phyloP scores from a whole-genome alignment of 2,797 vertebrate genomes.

The Linurgus olivaceus region DNA sequence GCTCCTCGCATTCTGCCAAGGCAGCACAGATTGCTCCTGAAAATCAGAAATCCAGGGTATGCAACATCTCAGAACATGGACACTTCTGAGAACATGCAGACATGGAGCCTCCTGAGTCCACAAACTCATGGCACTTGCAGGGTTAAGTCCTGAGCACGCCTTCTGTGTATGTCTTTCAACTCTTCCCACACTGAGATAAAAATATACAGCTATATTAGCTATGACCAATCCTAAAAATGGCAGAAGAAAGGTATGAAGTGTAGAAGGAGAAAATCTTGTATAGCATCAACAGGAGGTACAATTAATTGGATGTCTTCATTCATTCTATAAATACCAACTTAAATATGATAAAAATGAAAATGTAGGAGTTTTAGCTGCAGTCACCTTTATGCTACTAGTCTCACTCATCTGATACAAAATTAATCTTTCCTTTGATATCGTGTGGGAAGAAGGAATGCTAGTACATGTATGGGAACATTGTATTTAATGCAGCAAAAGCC shows the following conservation, averaged over 20 bases:
- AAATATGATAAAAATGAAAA: conserved; percentile 40
- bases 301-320: conserved; percentile 57
- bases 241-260: background rate
- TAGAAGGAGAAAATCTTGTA: conserved; percentile 40
- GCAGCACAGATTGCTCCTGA: background rate
- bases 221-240: conserved; percentile 4
- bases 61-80: background rate
- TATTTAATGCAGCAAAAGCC: background rate
- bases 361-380: conserved; percentile 27
- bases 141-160: conserved; percentile 7
- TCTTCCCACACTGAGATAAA: conserved; percentile 56
- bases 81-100: background rate
- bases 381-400: conserved; percentile 34
- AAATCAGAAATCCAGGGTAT: background rate
- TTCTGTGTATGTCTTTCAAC: conserved; percentile 46
- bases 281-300: conserved; percentile 53
- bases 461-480: background rate
- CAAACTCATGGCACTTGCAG: background rate
- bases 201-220: conserved; percentile 42
- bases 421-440: conserved; percentile 3
- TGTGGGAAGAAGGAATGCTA: conserved; percentile 15
- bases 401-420: conserved; percentile 41
- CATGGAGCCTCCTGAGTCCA: background rate
- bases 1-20: background rate
- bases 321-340: conserved; percentile 45